Evolutionary conservation across 2,113 vertebrate genomes (phyloP).

Genomic region (Glareola pratincola): DNA sequence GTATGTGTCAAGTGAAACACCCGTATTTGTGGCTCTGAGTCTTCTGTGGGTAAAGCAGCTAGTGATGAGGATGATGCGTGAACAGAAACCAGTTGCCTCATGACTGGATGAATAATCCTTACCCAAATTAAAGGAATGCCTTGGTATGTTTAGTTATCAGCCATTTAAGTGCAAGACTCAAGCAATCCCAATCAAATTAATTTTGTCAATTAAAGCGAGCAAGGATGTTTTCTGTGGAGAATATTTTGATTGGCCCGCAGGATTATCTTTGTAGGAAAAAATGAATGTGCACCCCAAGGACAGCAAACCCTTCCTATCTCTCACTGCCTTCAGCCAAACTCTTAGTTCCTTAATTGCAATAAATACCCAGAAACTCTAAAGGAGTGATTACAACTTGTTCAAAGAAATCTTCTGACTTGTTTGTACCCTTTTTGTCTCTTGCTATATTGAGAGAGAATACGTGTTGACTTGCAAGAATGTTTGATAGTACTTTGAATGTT

Average conservation of each 20-base stretch:
- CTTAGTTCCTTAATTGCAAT: not conserved
- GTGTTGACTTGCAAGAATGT: not conserved
- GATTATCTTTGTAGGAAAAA: not conserved
- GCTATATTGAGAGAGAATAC: not conserved
- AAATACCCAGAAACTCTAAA: not conserved
- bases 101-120: not conserved
- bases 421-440: not conserved
- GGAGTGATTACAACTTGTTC: not conserved
- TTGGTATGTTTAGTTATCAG: not conserved
- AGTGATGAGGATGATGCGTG: not conserved
- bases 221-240: not conserved
- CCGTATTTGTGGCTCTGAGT: not conserved
- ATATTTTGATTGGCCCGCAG: not conserved
- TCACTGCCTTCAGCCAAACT: not conserved
- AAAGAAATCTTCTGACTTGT: not conserved
- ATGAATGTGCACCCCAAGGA: not conserved
- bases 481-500: not conserved
- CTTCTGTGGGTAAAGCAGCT: conserved; percentile 18
- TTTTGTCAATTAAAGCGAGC: not conserved
- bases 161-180: not conserved
- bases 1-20: not conserved
- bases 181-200: not conserved
- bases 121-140: not conserved
- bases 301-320: not conserved
- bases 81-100: not conserved